phyloP scores from a whole-genome alignment of 2,888 invertebrate genomes.

The Polydrusus cervinus region DNA sequence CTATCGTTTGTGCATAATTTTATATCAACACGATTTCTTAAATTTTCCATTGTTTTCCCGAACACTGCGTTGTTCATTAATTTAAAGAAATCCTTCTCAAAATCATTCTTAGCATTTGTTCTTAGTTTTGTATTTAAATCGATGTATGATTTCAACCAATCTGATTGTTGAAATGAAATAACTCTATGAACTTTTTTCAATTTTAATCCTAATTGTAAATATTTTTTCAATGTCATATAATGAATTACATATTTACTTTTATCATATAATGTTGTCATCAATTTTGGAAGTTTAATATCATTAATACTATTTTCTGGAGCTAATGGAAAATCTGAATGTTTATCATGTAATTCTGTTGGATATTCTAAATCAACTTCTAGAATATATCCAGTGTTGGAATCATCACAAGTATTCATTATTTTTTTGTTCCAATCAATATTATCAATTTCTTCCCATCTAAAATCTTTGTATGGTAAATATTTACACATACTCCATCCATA shows the following conservation, averaged over 20 bases:
- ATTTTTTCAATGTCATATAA: slow-evolving; percentile 5
- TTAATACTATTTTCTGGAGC: slow-evolving; percentile 1
- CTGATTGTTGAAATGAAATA: slow-evolving; percentile 8
- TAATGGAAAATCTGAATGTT: slow-evolving; percentile 2
- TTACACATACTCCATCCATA: slow-evolving; percentile 13
- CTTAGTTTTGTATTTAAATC: slow-evolving; percentile 26
- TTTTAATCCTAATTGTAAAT: not conserved
- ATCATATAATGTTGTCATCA: slow-evolving; percentile 1
- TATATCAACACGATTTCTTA: slow-evolving; percentile 1
- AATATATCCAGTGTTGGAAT: slow-evolving; percentile 31
- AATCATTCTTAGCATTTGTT: slow-evolving; percentile 13
- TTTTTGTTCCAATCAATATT: slow-evolving; percentile 2
- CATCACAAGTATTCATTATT: slow-evolving; percentile 11
- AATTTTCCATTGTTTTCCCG: slow-evolving; percentile 4
- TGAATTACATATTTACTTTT: slow-evolving; percentile 1
- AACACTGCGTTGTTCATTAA: slow-evolving; percentile 23
- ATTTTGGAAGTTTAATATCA: not conserved
- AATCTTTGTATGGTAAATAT: slow-evolving; percentile 12
- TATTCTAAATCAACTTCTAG: slow-evolving; percentile 34
- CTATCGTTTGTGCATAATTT: not conserved
- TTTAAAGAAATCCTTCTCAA: slow-evolving; percentile 30
- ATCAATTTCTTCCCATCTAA: slow-evolving; percentile 12
- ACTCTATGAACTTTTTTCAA: slow-evolving; percentile 10
- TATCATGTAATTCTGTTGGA: slow-evolving; percentile 15
- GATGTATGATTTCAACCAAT: slow-evolving; percentile 30